A percentile compares a stretch with the other conserved stretches of the same genome.
These are phyloP conservation scores for Rhabdomys dilectus DNA, from an alignment of 2,113 vertebrate species.

Conservation along the genomic window DNA sequence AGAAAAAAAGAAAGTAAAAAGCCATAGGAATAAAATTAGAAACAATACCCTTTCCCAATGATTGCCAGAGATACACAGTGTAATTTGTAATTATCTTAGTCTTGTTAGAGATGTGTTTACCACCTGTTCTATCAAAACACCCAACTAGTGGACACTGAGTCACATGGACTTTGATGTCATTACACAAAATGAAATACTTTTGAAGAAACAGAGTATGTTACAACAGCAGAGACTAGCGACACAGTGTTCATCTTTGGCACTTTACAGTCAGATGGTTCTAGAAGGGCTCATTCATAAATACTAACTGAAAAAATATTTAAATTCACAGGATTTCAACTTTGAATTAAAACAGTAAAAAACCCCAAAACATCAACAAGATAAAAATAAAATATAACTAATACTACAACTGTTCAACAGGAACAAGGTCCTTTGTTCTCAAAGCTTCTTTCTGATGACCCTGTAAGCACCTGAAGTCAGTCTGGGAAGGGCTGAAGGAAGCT, in stretches of 20 bases:
- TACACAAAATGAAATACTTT: not conserved
- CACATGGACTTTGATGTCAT: not conserved
- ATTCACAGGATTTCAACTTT: not conserved
- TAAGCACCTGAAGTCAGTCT: not conserved
- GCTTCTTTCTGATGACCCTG: not conserved
- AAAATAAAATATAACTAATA: not conserved
- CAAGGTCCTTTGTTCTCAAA: not conserved
- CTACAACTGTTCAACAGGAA: constrained; percentile 32
- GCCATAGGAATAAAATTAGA: constrained; percentile 59
- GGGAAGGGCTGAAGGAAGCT: not conserved
- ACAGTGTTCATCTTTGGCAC: not conserved
- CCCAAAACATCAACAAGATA: not conserved
- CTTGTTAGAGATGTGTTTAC: not conserved
- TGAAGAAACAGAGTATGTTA: constrained; percentile 59
- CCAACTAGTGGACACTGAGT: not conserved
- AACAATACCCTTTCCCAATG: constrained; percentile 52
- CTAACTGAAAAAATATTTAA: not conserved
- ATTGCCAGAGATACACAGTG: constrained; percentile 58
- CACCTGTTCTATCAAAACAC: constrained; percentile 18
- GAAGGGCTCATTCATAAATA: constrained; percentile 30
- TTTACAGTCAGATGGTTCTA: constrained; percentile 27
- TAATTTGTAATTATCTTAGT: constrained; percentile 55
- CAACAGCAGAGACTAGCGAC: constrained; percentile 42
- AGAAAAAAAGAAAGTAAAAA: not conserved
- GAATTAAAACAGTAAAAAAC: constrained; percentile 31